These are phyloP conservation scores for Corythornis leucogaster DNA, from an alignment of 2,797 vertebrate species.

Conservation along the genomic window DNA sequence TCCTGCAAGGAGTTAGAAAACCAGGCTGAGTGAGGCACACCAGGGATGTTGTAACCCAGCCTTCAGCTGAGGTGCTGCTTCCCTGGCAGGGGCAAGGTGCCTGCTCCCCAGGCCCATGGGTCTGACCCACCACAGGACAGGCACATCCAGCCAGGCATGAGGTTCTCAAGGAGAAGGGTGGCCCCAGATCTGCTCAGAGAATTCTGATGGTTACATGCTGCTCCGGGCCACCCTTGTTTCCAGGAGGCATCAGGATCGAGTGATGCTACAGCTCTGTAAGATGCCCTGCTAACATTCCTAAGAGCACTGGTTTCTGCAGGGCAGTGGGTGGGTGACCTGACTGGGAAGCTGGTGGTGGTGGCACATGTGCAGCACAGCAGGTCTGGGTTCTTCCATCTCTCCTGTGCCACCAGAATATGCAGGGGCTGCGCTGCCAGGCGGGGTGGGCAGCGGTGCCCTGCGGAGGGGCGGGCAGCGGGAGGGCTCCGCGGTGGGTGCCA, in stretches of 20 bases:
- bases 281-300: rapidly evolving
- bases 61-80: not conserved
- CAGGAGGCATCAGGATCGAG: rapidly evolving
- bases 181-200: not conserved
- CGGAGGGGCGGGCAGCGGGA: not conserved
- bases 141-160: rapidly evolving
- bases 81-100: not conserved
- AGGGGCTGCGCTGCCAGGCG: not conserved
- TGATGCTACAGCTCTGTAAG: rapidly evolving
- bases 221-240: not conserved
- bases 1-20: not conserved
- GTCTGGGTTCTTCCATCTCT: not conserved
- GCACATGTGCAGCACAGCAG: rapidly evolving
- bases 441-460: not conserved
- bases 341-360: not conserved
- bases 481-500: not conserved
- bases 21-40: rapidly evolving
- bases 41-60: rapidly evolving
- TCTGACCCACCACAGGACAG: not conserved
- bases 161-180: not conserved
- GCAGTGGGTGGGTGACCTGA: rapidly evolving
- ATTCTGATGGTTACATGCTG: not conserved
- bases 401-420: not conserved
- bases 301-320: rapidly evolving
- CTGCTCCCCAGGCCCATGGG: not conserved